Evolutionary conservation across 2,797 vertebrate species (phyloP).

Genomic region (Sardinella longiceps): DNA sequence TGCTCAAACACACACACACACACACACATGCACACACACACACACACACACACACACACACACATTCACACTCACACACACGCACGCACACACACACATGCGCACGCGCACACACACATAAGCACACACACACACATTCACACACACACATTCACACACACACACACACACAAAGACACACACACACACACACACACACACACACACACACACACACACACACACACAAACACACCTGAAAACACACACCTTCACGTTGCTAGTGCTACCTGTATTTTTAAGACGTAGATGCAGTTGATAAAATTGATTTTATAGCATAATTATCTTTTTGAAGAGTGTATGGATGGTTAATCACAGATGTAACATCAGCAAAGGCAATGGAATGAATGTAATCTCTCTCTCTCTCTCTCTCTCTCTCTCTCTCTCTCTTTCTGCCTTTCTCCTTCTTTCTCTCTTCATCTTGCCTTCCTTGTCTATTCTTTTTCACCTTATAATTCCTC

Average conservation of each 20-base stretch:
- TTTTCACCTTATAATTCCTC: not conserved
- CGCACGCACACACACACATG: no score
- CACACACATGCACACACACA: no score
- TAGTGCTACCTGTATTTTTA: no score
- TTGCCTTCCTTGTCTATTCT: not conserved
- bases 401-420: not conserved
- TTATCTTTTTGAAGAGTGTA: not conserved
- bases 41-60: no score
- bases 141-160: no score
- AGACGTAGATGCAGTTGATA: no score
- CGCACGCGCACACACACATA: no score
- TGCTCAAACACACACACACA: not conserved
- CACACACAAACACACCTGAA: not conserved
- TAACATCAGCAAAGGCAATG: not conserved
- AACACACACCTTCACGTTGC: not conserved
- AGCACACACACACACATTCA: no score
- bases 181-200: no score
- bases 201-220: conserved; percentile 24
- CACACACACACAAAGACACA: no score
- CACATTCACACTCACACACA: no score
- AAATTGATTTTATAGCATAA: not conserved
- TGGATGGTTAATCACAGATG: not conserved
- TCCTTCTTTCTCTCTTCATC: not conserved
- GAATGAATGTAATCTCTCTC: not conserved
- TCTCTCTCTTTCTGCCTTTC: not conserved